Percentiles rank a stretch among this genome's conserved stretches.
Evolutionary conservation across 2,797 vertebrate species (phyloP).

Genomic region (Lutjanus argentimaculatus): DNA sequence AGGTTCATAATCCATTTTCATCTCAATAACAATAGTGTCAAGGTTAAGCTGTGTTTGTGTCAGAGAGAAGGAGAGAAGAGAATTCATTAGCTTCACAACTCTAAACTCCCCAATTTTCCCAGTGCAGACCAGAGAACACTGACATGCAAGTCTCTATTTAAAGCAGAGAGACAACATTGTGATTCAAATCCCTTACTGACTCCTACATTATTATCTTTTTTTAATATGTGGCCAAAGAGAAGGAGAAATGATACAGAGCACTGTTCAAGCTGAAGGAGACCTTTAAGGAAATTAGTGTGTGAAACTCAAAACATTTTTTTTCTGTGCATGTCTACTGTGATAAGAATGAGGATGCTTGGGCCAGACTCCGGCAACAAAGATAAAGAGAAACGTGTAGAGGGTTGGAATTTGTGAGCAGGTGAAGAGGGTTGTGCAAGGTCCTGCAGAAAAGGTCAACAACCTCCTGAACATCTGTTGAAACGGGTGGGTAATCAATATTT

Average conservation of each 20-base stretch:
- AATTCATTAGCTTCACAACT: slow-evolving; percentile 56
- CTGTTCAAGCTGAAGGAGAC: slow-evolving; percentile 20
- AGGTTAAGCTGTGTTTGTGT: slow-evolving; percentile 33
- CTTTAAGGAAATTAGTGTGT: slow-evolving; percentile 9
- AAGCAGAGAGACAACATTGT: slow-evolving; percentile 16
- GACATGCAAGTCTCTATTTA: slow-evolving; percentile 52
- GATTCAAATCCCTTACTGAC: slow-evolving; percentile 59
- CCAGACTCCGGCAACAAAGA: not conserved
- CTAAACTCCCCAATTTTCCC: slow-evolving; percentile 38
- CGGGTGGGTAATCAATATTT: slow-evolving; percentile 32
- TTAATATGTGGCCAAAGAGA: slow-evolving; percentile 39
- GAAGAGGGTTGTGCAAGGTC: not conserved
- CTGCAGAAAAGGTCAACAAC: slow-evolving; percentile 41
- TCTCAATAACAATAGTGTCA: slow-evolving; percentile 16
- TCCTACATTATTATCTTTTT: slow-evolving; percentile 33
- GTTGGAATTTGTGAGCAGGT: not conserved
- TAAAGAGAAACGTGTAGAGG: not conserved
- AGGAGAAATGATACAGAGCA: slow-evolving; percentile 24
- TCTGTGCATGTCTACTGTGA: not conserved
- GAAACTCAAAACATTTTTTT: slow-evolving; percentile 9
- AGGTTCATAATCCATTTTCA: slow-evolving; percentile 25
- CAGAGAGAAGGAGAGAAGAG: slow-evolving; percentile 19
- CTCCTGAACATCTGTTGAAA: slow-evolving; percentile 2
- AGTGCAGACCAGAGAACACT: slow-evolving; percentile 23
- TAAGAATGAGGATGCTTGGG: not conserved